phyloP scores from a whole-genome alignment of 2,113 vertebrate genomes.

The Hymenochirus boettgeri region DNA sequence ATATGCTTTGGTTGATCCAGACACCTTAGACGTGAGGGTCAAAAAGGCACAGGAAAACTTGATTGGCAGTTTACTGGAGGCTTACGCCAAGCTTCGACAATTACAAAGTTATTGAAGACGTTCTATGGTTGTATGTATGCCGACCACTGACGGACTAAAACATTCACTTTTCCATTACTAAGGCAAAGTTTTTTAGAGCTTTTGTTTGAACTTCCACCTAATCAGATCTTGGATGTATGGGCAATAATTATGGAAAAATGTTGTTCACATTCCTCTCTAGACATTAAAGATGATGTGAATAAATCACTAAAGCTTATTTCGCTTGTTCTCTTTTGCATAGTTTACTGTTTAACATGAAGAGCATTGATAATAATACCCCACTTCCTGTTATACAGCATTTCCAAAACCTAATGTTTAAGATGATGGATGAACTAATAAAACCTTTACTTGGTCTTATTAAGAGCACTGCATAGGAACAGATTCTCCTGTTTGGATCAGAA shows the following conservation, averaged over 20 bases:
- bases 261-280: conserved; percentile 59
- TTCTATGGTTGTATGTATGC: conserved; percentile 74
- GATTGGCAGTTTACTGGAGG: conserved; percentile 70
- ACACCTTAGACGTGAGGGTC: conserved; percentile 61
- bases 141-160: conserved; percentile 66
- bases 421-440: conserved; percentile 55
- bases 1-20: conserved; percentile 76
- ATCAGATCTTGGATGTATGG: conserved; percentile 79
- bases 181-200: conserved; percentile 62
- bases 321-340: conserved; percentile 70
- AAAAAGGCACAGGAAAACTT: conserved; percentile 73
- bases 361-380: conserved; percentile 73
- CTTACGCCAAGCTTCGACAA: conserved; percentile 85
- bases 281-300: conserved; percentile 51
- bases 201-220: conserved; percentile 72
- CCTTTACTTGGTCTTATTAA: conserved; percentile 60
- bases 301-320: conserved; percentile 71
- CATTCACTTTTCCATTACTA: conserved; percentile 58
- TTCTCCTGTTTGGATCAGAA: conserved; percentile 63
- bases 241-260: conserved; percentile 67
- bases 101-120: conserved; percentile 73
- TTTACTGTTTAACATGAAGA: conserved; percentile 77
- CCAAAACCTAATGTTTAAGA: conserved; percentile 65
- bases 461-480: conserved; percentile 24
- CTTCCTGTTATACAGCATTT: conserved; percentile 65